phyloP scores from a whole-genome alignment of 2,797 vertebrate genomes.

The Lagocephalus sceleratus region DNA sequence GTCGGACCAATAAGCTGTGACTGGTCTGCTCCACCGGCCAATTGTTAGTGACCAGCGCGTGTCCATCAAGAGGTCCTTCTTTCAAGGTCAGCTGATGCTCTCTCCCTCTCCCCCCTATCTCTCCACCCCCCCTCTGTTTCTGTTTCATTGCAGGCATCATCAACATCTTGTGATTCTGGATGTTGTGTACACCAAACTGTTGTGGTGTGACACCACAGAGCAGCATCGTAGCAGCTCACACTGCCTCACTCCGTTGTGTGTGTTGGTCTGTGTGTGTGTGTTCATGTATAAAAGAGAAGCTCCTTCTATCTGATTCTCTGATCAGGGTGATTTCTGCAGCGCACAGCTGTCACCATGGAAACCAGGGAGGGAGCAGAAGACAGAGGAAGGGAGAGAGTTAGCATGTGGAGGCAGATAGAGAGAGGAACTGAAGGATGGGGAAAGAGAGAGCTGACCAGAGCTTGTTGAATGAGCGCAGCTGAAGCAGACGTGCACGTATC shows the following conservation, averaged over 20 bases:
- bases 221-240: constrained; percentile 31
- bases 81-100: constrained; percentile 73
- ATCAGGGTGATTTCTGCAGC: constrained; percentile 76
- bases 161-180: constrained; percentile 59
- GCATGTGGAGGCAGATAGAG: constrained; percentile 31
- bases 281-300: constrained; percentile 62
- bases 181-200: constrained; percentile 50
- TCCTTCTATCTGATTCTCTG: constrained; percentile 68
- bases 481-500: constrained; percentile 50
- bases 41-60: constrained; percentile 63
- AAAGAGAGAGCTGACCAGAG: constrained; percentile 25
- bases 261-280: constrained; percentile 15
- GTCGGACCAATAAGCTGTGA: constrained; percentile 61
- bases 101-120: constrained; percentile 21
- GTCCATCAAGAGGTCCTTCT: constrained; percentile 67
- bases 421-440: constrained; percentile 7
- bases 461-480: constrained; percentile 50
- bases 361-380: constrained; percentile 59
- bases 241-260: constrained; percentile 9
- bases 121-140: constrained; percentile 7
- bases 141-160: constrained; percentile 45
- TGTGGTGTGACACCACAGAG: constrained; percentile 45
- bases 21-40: constrained; percentile 45
- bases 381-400: constrained; percentile 15
- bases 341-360: constrained; percentile 78